Percentiles rank a stretch among this genome's conserved stretches.
These are phyloP conservation scores for Heliconius erato DNA, from an alignment of 2,888 invertebrate genomes.

Conservation along the genomic window DNA sequence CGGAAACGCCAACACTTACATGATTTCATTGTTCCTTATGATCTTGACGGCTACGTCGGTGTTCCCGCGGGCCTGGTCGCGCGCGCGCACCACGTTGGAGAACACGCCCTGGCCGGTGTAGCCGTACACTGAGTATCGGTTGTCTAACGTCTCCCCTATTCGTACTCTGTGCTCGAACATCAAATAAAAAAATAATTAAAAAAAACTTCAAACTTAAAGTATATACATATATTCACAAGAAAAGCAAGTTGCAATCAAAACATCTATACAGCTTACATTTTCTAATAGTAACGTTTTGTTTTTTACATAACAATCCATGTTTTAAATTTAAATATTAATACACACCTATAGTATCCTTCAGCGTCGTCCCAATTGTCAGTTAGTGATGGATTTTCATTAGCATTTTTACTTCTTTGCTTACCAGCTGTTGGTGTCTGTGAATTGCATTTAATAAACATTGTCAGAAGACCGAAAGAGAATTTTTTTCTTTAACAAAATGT, in stretches of 20 bases:
- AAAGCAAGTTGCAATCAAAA: no score
- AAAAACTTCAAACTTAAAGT: background rate
- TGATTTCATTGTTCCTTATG: slow-evolving; percentile 99
- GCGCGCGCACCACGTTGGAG: slow-evolving; percentile 97
- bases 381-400: slow-evolving; percentile 89
- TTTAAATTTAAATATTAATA: background rate
- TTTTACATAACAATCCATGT: no score
- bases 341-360: slow-evolving; percentile 97
- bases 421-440: slow-evolving; percentile 72
- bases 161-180: slow-evolving; percentile 88
- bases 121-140: slow-evolving; percentile 97
- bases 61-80: slow-evolving; percentile 94
- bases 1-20: slow-evolving; percentile 86
- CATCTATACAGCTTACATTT: no score
- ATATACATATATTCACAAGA: background rate
- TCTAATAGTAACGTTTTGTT: no score
- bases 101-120: slow-evolving; percentile 99
- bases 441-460: slow-evolving; percentile 29
- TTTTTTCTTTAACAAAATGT: background rate
- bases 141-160: slow-evolving; percentile 97
- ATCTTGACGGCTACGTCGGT: slow-evolving; percentile 99
- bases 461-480: background rate
- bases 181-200: slow-evolving; percentile 7
- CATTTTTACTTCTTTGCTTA: slow-evolving; percentile 62
- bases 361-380: slow-evolving; percentile 99